Percentiles rank a stretch among this genome's conserved stretches.
phyloP scores from a whole-genome alignment of 2,888 invertebrate species.

The Rhopalosiphum nymphaeae region DNA sequence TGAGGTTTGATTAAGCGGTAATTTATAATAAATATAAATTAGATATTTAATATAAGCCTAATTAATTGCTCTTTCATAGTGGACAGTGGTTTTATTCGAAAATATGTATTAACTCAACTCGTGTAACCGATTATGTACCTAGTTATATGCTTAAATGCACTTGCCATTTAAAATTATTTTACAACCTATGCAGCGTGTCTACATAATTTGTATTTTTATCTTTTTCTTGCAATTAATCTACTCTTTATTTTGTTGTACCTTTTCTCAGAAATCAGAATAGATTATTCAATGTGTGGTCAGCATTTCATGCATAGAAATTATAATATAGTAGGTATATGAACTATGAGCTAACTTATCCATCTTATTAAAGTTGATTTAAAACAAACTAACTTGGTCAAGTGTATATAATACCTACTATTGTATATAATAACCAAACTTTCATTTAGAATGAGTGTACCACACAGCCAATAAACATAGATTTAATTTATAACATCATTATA shows the following conservation, averaged over 20 bases:
- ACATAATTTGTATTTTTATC: not conserved
- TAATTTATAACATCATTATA: not conserved
- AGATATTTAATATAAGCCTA: not conserved
- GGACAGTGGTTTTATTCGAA: not conserved
- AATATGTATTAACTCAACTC: not conserved
- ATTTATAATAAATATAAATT: not conserved
- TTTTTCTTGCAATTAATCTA: not conserved
- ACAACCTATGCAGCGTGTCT: not conserved
- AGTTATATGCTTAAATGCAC: not conserved
- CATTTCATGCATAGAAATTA: not conserved
- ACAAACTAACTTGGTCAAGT: not conserved
- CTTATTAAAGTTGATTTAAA: not conserved
- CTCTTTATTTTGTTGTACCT: not conserved
- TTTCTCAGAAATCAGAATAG: slow-evolving; percentile 1
- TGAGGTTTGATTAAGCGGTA: too few relatives aligned
- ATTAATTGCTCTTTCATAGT: not conserved
- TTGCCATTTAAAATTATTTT: not conserved
- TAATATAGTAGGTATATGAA: not conserved
- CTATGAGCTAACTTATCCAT: not conserved
- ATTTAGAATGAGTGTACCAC: not conserved
- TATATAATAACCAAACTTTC: not conserved
- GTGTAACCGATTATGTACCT: too few relatives aligned
- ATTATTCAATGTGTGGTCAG: not conserved
- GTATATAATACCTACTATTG: not conserved
- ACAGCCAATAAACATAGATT: not conserved